phyloP scores from a whole-genome alignment of 2,113 vertebrate species.

The Grus americana region DNA sequence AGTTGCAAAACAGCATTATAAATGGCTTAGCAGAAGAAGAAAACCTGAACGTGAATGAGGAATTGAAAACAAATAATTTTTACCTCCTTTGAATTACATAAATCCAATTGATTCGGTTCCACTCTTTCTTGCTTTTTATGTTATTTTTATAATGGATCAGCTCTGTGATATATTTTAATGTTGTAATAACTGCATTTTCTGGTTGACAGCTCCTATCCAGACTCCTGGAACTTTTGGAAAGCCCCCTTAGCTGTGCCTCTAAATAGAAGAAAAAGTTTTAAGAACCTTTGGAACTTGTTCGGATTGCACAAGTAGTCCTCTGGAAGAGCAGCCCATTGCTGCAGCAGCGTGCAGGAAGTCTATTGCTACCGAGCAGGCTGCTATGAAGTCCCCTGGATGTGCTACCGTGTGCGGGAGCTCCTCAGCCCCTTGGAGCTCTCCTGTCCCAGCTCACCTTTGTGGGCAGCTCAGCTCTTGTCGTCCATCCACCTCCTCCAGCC shows the following conservation, averaged over 20 bases:
- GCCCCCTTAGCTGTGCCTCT: neutral
- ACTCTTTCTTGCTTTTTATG: neutral
- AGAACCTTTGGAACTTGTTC: neutral
- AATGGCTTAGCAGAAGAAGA: neutral
- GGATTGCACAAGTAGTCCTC: neutral
- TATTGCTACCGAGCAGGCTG: neutral
- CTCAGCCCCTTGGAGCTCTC: neutral
- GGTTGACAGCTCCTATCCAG: neutral
- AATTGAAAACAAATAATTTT: neutral
- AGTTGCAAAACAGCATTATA: neutral
- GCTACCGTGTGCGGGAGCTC: rapidly evolving
- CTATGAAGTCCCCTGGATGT: neutral
- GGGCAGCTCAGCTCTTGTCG: neutral
- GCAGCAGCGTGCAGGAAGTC: neutral
- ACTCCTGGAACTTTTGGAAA: neutral
- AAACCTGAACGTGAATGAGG: neutral
- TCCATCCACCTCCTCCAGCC: neutral
- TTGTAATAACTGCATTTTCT: neutral
- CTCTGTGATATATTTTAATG: neutral
- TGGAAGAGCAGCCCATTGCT: neutral
- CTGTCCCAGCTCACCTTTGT: neutral
- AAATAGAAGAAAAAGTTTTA: neutral
- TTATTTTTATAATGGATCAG: neutral
- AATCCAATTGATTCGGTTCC: neutral
- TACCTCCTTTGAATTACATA: neutral